A percentile compares a stretch with the other conserved stretches of the same genome.
These are phyloP conservation scores for Helostoma temminkii DNA, from an alignment of 2,797 vertebrate genomes.

Conservation along the genomic window DNA sequence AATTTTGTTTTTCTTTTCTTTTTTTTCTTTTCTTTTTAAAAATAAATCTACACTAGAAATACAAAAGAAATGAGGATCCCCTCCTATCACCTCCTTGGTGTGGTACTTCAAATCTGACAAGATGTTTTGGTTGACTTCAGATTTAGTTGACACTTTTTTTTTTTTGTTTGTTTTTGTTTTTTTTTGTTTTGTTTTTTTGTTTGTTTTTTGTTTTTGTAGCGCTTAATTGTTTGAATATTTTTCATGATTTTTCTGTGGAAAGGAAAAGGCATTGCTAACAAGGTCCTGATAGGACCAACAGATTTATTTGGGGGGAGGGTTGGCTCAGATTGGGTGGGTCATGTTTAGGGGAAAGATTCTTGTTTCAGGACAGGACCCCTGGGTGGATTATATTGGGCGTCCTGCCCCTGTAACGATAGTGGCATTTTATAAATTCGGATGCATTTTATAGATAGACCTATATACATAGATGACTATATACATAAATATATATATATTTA, in stretches of 20 bases:
- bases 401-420: slow-evolving; percentile 91
- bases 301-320: slow-evolving; percentile 83
- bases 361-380: slow-evolving; percentile 80
- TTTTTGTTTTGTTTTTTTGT: slow-evolving; percentile 33
- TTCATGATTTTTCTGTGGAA: slow-evolving; percentile 85
- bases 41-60: slow-evolving; percentile 70
- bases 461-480: slow-evolving; percentile 81
- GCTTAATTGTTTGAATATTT: slow-evolving; percentile 91
- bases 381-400: slow-evolving; percentile 79
- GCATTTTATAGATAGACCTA: slow-evolving; percentile 88
- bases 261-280: slow-evolving; percentile 90
- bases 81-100: slow-evolving; percentile 75
- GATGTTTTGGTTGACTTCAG: slow-evolving; percentile 77
- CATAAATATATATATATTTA: slow-evolving; percentile 74
- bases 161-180: slow-evolving; percentile 38
- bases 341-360: slow-evolving; percentile 83
- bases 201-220: slow-evolving; percentile 55
- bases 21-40: too few species aligned
- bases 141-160: slow-evolving; percentile 55
- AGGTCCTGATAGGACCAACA: slow-evolving; percentile 82
- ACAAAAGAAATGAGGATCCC: slow-evolving; percentile 68
- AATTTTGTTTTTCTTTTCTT: background rate
- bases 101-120: slow-evolving; percentile 78
- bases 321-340: slow-evolving; percentile 85
- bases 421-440: slow-evolving; percentile 96